Conservation (phyloP, 2,888 invertebrate species). For the Tenthredo scrophulariae region DNA sequence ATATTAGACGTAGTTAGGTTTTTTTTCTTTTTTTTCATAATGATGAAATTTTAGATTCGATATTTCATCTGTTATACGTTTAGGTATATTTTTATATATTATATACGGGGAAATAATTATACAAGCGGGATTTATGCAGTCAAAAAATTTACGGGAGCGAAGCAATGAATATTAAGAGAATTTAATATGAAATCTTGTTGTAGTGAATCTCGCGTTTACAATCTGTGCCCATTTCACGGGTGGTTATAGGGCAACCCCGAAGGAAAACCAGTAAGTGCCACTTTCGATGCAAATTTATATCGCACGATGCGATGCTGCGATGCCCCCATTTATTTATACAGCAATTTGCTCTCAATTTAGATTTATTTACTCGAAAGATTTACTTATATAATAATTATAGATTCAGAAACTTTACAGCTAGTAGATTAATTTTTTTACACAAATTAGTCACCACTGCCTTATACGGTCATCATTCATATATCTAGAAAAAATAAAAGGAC, state of each 20-base stretch:
- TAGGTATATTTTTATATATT: background rate
- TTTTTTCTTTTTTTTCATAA: background rate
- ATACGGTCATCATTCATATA: background rate
- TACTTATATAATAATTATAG: background rate
- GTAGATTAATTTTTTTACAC: background rate
- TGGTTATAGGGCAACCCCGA: background rate
- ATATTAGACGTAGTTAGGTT: background rate
- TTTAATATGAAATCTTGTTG: constrained; percentile 69
- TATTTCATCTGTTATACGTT: background rate
- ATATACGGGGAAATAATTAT: no score
- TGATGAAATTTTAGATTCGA: no score
- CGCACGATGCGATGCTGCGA: constrained; percentile 57
- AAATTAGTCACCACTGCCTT: background rate
- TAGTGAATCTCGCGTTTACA: constrained; percentile 66
- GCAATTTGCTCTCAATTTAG: constrained; percentile 36
- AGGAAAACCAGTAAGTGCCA: constrained; percentile 73
- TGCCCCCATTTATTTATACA: constrained; percentile 30
- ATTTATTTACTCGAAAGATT: constrained; percentile 1
- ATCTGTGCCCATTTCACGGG: constrained; percentile 62
- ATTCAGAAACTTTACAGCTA: background rate
- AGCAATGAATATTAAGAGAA: constrained; percentile 52
- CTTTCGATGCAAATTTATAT: constrained; percentile 76
- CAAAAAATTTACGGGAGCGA: background rate
- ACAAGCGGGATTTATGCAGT: no score
- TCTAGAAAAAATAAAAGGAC: background rate